A percentile compares a stretch with the other conserved stretches of the same genome.
These are phyloP conservation scores for Trachelus tabidus DNA, from an alignment of 2,888 invertebrate species.

Conservation along the genomic window DNA sequence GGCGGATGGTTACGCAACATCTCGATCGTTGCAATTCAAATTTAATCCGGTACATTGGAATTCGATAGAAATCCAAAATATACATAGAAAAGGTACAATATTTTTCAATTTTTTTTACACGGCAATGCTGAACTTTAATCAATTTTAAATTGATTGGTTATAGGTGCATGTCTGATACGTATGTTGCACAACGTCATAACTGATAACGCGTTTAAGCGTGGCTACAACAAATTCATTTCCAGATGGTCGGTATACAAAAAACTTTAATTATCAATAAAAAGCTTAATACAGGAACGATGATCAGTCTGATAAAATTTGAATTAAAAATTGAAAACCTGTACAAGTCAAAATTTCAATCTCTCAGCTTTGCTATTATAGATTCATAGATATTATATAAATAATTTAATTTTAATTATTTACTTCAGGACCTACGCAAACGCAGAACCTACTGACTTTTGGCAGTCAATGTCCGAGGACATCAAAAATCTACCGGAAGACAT, in stretches of 20 bases:
- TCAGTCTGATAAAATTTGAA: no score
- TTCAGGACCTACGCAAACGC: slow-evolving; percentile 44
- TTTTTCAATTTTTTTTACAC: background rate
- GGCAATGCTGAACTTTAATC: background rate
- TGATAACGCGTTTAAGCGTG: slow-evolving; percentile 48
- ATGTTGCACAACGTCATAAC: slow-evolving; percentile 56
- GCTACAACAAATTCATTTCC: slow-evolving; percentile 52
- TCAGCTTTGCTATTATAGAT: background rate
- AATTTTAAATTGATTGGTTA: slow-evolving; percentile 26
- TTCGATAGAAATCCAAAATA: slow-evolving; percentile 35
- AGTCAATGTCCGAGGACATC: slow-evolving; percentile 38
- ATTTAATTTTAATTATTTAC: background rate
- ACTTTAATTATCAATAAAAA: background rate
- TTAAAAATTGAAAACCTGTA: no score
- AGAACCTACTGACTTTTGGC: slow-evolving; percentile 43
- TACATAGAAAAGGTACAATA: slow-evolving; percentile 47
- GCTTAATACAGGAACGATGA: no score
- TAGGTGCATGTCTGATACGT: slow-evolving; percentile 61
- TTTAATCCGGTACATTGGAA: slow-evolving; percentile 41
- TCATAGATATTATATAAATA: background rate
- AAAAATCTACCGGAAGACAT: slow-evolving; percentile 33
- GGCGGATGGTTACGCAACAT: slow-evolving; percentile 49
- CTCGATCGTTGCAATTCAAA: slow-evolving; percentile 44
- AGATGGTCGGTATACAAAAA: slow-evolving; percentile 54
- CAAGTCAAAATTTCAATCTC: no score